phyloP scores from a whole-genome alignment of 2,888 invertebrate genomes.

The Pelosia muscerda region DNA sequence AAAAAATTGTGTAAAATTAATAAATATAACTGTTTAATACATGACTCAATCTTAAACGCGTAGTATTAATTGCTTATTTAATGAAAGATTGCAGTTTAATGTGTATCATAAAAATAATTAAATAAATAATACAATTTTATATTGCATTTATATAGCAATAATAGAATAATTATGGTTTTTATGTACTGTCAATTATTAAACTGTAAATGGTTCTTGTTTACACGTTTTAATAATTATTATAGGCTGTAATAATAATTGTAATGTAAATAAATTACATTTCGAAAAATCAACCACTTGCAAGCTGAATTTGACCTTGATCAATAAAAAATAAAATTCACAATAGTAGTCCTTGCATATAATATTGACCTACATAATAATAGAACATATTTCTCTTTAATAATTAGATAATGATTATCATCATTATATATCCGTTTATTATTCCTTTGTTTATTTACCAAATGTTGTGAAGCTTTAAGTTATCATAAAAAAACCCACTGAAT shows the following conservation, averaged over 20 bases:
- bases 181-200: background rate
- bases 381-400: background rate
- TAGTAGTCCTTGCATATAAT: background rate
- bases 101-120: background rate
- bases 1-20: conserved; percentile 8
- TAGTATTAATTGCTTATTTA: conserved; percentile 9
- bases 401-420: background rate
- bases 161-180: too few species aligned
- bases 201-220: background rate
- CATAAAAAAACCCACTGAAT: too few species aligned
- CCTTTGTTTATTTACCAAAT: too few species aligned
- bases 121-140: background rate
- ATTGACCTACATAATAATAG: background rate
- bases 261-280: background rate
- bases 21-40: background rate
- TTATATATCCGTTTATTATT: too few species aligned
- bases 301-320: background rate
- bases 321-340: background rate
- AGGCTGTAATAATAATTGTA: too few species aligned
- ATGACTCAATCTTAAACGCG: background rate
- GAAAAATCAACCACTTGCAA: too few species aligned
- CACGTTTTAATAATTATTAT: background rate
- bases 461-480: too few species aligned
- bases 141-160: background rate
- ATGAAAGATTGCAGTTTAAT: background rate